Evolutionary conservation across 2,888 invertebrate genomes (phyloP), one percentile per base, ranked within the genome.

Genomic region (Gryllus longicercus): DNA sequence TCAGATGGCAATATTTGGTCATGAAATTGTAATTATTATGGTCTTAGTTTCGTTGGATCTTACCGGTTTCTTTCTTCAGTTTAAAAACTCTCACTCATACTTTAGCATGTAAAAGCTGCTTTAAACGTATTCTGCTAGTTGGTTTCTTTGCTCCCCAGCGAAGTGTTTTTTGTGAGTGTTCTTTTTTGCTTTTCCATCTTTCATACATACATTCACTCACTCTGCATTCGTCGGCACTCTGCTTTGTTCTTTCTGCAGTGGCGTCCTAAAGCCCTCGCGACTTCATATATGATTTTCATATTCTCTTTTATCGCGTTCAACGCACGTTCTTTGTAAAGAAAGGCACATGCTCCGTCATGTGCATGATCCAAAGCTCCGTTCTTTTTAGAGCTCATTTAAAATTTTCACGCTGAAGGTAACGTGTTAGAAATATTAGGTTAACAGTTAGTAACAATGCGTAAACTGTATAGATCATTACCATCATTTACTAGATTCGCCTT

Each of bases 251-350:
- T 63, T 63, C 63, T n/a, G n/a, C 63, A 14, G 63, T n/a, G 8
- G 14, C n/a, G 14, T 14, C n/a, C 63, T 18, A 63, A 63, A 63
- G n/a, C 63, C 16, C 63, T 63, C 63, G 16, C 12, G 16, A 14
- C 63, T 63, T 63, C 63, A 63, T 63, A 63, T 63, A 63, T 63
- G 63, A 63, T 63, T 63, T 63, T 63, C 63, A 63, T 63, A 63
- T 63, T 63, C 63, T n/a, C 63, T 63, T 63, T 63, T 63, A 63
- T 63, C 63, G 63, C 63, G 63, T 63, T 63, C 16, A 63, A n/a
- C 63, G 63, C 63, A 18, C 4, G 63, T 63, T 63, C 63, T 63
- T 63, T 63, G 63, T n/a, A 63, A 14, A 63, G 63, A 63, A 63
- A 63, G 8, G 63, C 63, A 10, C n/a, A 63, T 63, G 63, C 63